These are phyloP conservation scores for Rhopalosiphum maidis DNA, from an alignment of 1,140 invertebrate genomes.

Conservation along the genomic window DNA sequence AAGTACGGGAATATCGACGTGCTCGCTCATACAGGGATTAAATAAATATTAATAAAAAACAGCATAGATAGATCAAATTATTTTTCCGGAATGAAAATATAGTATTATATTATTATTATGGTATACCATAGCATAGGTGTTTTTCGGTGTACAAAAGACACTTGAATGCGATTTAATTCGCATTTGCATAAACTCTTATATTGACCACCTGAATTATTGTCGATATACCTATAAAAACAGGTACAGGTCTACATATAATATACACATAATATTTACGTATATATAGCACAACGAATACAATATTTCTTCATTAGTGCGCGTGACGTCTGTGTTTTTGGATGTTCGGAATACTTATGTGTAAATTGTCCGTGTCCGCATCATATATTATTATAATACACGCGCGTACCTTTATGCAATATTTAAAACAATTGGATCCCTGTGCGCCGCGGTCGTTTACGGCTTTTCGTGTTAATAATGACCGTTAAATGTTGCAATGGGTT, in stretches of 20 bases:
- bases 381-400: neutral
- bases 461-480: conserved; percentile 5
- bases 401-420: neutral
- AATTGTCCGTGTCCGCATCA: no score
- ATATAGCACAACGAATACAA: no score
- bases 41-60: neutral
- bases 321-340: no score
- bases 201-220: neutral
- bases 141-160: neutral
- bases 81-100: neutral
- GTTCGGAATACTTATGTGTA: no score
- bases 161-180: neutral
- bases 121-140: neutral
- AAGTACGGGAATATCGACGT: neutral
- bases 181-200: neutral
- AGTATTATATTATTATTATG: neutral
- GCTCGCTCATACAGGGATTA: neutral
- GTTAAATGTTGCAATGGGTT: conserved; percentile 17
- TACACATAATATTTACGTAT: no score
- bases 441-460: neutral
- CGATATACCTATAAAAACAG: no score
- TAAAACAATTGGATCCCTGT: neutral
- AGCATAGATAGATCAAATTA: neutral
- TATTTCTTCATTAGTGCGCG: no score
- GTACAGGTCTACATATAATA: no score